Evolutionary conservation across 2,888 invertebrate species (phyloP), one percentile per base, ranked within the genome.

Genomic region (Drosophila colorata): DNA sequence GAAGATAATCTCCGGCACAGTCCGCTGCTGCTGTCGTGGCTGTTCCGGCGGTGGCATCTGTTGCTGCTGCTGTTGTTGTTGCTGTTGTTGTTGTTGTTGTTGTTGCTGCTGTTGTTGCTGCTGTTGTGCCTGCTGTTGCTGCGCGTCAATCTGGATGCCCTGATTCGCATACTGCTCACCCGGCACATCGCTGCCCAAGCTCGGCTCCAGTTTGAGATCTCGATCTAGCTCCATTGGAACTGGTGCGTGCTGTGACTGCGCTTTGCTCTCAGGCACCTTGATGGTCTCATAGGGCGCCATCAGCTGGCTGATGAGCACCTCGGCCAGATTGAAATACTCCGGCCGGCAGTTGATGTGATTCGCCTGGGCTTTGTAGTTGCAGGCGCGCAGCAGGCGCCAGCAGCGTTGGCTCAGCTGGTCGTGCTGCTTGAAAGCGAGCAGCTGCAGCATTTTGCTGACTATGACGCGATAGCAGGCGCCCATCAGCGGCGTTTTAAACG

Each of bases 271-370:
- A 7, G 84, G 65, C 4, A 80, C 65, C 38, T 90, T 90, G 2
- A 90, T 91, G n/a, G 89, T 83, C 52, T 92, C 92, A 55, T 79
- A 90, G 0, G 91, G 91, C 2, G 91, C 92, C 59, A 92, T 70
- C 2, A 92, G 67, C 49, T 92, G 90, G 8, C 92, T 91, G 11
- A 91, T 80, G 2, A 92, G 83, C 20, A 92, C 87, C 67, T 92
- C 92, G 0, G 92, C 87, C 28, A 92, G 70, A 68, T 92, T 88
- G 44, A 91, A 92, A 43, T 90, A 90, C 53, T 92, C 91, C 37
- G 84, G 81, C 1, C 90, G 84, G n/a, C 90, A 90, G 11, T 84
- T 82, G 7, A 82, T 86, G 60, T 91, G 88, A 20, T 90, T 88
- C 4, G 91, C 84, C 23, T 81, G 79, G 0, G 86, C 71, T 77